Base-by-base conservation (phyloP, 1,140 invertebrate species). In the Melanaphis sacchari region DNA sequence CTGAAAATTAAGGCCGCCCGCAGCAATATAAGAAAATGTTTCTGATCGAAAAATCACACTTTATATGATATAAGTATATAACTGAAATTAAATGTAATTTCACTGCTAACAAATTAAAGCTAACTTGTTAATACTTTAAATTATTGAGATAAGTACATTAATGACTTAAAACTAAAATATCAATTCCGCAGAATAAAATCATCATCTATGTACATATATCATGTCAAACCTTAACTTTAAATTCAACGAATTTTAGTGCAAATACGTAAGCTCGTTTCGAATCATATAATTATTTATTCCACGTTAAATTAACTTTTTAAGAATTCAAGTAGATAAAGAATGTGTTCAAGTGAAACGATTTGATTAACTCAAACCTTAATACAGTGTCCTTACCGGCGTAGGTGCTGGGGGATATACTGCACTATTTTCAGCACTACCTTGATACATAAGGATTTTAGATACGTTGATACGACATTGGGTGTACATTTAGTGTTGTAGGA, bases 331-430 rank as follows among this genome's bases (percentile, higher is more conserved):
- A 26, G 85, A 46, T 40, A 36, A 88, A 88, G 26, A n/a, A 87
- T 31, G 22, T 89, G 43, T 89, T n/a, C 43, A 46, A 87, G 41
- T 87, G 85, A 87, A 89, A 89, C 87, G 24, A 89, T 89, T 90
- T 41, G 52, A 90, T 90, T 66, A 90, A 90, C 89, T 41, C 88
- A n/a, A 15, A 38, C 24, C 88, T 52, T 89, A 49, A 89, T 89
- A 54, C 88, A 49, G 46, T 49, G 46, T 15, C 15, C 2, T 2
- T 18, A 49, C 46, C 18, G 18, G 46, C 18, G 2, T 11, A 2
- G 18, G 15, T 49, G 46, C 46, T 49, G 46, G 46, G 46, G 46
- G 46, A n/a, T 49, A 49, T 2, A 46, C 18, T 46, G 11, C 46
- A 46, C 46, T 15, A 15, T 49, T 49, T 21, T 15, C 18, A 15